phyloP scores from a whole-genome alignment of 2,797 vertebrate species.

The Acipenser oxyrinchus region DNA sequence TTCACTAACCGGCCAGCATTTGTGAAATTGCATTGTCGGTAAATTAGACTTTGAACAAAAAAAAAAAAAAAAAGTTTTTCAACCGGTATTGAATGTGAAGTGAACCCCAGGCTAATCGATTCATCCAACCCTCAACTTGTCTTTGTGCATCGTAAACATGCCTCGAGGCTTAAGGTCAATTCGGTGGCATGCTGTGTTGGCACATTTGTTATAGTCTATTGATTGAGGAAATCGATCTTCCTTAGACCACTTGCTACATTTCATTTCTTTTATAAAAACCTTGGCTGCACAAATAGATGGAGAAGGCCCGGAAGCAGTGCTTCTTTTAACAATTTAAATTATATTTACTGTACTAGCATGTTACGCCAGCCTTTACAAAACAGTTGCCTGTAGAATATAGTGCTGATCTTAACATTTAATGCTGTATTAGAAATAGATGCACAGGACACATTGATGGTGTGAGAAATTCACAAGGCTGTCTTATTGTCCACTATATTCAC shows the following conservation, averaged over 20 bases:
- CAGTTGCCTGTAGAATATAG: too few relatives aligned
- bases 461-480: too few relatives aligned
- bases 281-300: background rate
- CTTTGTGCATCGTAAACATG: background rate
- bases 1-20: too few relatives aligned
- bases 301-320: background rate
- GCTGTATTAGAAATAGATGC: too few relatives aligned
- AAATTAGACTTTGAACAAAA: slow-evolving; percentile 11
- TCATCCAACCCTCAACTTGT: slow-evolving; percentile 15
- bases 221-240: slow-evolving; percentile 7
- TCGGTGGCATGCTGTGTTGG: slow-evolving; percentile 5
- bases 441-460: too few relatives aligned
- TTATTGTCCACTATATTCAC: too few relatives aligned
- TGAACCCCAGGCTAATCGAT: slow-evolving; percentile 1
- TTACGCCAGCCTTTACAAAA: background rate
- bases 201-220: slow-evolving; percentile 17
- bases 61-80: background rate
- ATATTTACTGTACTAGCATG: too few relatives aligned
- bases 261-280: background rate
- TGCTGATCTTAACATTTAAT: too few relatives aligned
- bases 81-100: background rate
- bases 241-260: background rate
- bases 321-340: background rate
- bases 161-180: slow-evolving; percentile 4
- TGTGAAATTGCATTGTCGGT: background rate